Evolutionary conservation across 2,113 vertebrate genomes (phyloP).

Genomic region (Neotragus moschatus): DNA sequence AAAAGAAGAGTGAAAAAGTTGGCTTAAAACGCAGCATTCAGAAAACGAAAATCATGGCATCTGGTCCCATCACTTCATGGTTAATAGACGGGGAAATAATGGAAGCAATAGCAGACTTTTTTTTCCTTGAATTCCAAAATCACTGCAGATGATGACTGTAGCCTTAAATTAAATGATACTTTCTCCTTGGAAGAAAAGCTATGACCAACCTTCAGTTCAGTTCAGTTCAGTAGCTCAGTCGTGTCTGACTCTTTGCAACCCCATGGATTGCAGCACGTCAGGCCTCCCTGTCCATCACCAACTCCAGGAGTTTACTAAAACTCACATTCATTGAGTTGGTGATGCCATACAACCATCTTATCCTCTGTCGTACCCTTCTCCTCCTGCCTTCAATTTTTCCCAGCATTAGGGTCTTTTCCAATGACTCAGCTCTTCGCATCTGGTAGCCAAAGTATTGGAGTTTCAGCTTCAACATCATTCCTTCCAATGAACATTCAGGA

Average conservation of each 20-base stretch:
- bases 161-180: not conserved
- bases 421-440: not conserved
- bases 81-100: not conserved
- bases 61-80: not conserved
- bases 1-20: not conserved
- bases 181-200: not conserved
- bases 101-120: not conserved
- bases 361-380: not conserved
- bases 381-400: not conserved
- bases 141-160: not conserved
- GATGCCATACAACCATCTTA: not conserved
- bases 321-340: not conserved
- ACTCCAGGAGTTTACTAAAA: not conserved
- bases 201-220: not conserved
- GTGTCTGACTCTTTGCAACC: not conserved
- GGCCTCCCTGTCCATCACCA: not conserved
- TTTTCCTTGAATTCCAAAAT: not conserved
- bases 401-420: not conserved
- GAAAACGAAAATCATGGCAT: not conserved
- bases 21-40: not conserved
- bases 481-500: not conserved
- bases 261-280: rapidly evolving
- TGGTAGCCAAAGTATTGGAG: not conserved
- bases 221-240: not conserved
- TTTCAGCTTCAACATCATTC: not conserved